phyloP scores from a whole-genome alignment of 2,888 invertebrate species.

The Torymus texanus region DNA sequence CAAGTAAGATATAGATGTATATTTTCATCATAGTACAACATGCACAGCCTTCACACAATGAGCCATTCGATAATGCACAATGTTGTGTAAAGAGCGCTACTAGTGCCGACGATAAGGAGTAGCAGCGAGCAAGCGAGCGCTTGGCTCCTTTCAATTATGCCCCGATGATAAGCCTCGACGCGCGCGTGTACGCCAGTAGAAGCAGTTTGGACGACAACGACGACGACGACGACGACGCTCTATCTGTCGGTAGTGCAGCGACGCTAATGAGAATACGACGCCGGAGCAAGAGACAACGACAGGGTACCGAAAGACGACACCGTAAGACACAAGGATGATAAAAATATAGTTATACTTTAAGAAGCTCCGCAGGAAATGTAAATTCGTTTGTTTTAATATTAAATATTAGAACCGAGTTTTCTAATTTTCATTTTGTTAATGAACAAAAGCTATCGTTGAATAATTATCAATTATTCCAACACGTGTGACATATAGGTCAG shows the following conservation, averaged over 20 bases:
- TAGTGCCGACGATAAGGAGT: constrained; percentile 22
- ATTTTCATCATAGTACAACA: too few species aligned
- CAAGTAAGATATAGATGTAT: too few species aligned
- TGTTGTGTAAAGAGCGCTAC: constrained; percentile 14
- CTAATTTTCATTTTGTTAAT: too few species aligned
- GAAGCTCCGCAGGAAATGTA: too few species aligned
- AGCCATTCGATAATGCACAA: constrained; percentile 38
- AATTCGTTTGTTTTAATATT: too few species aligned
- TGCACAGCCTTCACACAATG: not conserved
- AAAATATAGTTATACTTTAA: constrained; percentile 14
- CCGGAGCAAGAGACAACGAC: not conserved
- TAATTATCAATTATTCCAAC: not conserved
- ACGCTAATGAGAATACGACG: constrained; percentile 35
- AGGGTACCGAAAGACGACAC: not conserved
- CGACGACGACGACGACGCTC: not conserved
- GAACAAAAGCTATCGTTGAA: too few species aligned
- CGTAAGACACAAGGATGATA: constrained; percentile 9
- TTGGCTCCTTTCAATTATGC: constrained; percentile 40
- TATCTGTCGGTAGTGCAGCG: constrained; percentile 6
- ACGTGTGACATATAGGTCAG: constrained; percentile 4
- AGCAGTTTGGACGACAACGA: not conserved
- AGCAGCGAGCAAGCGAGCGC: too few species aligned
- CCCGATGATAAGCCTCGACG: constrained; percentile 24
- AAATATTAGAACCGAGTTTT: too few species aligned
- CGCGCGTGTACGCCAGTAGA: too few species aligned